Evolutionary conservation across 2,113 vertebrate species (phyloP).

Genomic region (Chaenocephalus aceratus): DNA sequence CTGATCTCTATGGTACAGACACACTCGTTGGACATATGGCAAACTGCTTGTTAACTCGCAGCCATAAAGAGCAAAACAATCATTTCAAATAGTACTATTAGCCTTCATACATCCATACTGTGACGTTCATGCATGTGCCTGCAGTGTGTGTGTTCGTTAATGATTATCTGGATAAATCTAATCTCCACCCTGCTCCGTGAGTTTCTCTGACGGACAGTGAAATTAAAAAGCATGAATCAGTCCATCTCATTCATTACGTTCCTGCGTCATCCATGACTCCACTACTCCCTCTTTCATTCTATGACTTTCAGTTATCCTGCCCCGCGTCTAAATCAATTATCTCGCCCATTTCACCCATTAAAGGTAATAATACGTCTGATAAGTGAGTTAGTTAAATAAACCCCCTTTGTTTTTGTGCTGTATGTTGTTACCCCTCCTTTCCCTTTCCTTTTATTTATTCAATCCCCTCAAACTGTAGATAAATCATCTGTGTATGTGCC

Average conservation of each 20-base stretch:
- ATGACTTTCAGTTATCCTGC: constrained; percentile 1
- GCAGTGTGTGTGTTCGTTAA: neutral
- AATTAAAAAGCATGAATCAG: constrained; percentile 40
- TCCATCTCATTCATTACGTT: constrained; percentile 20
- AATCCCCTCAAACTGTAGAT: constrained; percentile 20
- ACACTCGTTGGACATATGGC: constrained; percentile 7
- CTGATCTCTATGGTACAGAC: neutral
- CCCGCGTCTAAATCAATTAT: constrained; percentile 14
- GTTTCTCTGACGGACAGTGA: constrained; percentile 36
- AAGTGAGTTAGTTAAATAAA: constrained; percentile 7
- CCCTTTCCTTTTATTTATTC: neutral
- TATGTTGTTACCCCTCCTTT: neutral
- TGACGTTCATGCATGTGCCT: constrained; percentile 9
- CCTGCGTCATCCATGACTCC: constrained; percentile 22
- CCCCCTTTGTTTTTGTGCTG: constrained; percentile 15
- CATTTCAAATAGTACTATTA: constrained; percentile 14
- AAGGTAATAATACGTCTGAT: constrained; percentile 15
- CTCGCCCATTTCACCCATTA: neutral
- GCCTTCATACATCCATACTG: neutral
- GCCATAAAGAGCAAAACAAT: neutral
- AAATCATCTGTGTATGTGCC: constrained; percentile 32
- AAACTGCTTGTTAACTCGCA: constrained; percentile 9
- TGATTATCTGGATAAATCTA: constrained; percentile 14
- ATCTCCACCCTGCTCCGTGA: constrained; percentile 3
- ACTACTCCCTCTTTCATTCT: neutral